A percentile compares a stretch with the other conserved stretches of the same genome.
Conservation (phyloP, 2,113 vertebrate genomes). For the Synchiropus splendidus region DNA sequence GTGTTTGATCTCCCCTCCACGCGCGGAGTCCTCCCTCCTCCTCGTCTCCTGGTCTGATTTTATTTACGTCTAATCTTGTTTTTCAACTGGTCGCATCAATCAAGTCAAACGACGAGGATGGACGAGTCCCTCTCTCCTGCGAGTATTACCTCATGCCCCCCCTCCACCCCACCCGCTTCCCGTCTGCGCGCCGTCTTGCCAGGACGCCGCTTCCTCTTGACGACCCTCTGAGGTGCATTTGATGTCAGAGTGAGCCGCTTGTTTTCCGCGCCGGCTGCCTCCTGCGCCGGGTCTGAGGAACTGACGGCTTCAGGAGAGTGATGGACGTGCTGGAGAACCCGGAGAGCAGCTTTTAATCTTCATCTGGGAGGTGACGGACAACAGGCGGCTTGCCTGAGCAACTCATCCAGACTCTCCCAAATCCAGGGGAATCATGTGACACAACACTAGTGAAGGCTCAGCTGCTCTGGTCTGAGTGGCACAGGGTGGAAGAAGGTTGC, state of each 20-base stretch:
- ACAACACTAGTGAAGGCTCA: no score
- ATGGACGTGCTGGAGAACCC: no score
- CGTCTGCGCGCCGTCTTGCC: constrained; percentile 39
- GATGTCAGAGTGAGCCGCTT: constrained; percentile 54
- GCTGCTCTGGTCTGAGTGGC: no score
- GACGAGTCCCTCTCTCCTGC: constrained; percentile 22
- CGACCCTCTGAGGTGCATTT: constrained; percentile 63
- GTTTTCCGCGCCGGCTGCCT: constrained; percentile 40
- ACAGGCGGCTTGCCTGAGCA: no score
- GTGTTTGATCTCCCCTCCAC: constrained; percentile 11
- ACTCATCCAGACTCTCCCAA: no score
- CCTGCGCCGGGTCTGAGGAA: constrained; percentile 4
- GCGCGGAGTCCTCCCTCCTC: no score
- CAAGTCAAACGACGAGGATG: constrained; percentile 43
- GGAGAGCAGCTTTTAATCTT: no score
- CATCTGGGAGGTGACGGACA: no score
- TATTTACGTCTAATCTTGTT: constrained; percentile 52
- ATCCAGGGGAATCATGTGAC: no score
- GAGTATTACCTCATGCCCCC: constrained; percentile 53
- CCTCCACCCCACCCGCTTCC: constrained; percentile 39
- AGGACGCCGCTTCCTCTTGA: constrained; percentile 52
- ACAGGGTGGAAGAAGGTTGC: no score
- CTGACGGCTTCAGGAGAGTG: no score
- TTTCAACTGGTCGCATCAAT: constrained; percentile 58
- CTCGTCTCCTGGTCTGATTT: constrained; percentile 17